Percentiles rank a stretch among this genome's conserved stretches.
phyloP scores from a whole-genome alignment of 2,888 invertebrate genomes.

The Julus scandinavius region DNA sequence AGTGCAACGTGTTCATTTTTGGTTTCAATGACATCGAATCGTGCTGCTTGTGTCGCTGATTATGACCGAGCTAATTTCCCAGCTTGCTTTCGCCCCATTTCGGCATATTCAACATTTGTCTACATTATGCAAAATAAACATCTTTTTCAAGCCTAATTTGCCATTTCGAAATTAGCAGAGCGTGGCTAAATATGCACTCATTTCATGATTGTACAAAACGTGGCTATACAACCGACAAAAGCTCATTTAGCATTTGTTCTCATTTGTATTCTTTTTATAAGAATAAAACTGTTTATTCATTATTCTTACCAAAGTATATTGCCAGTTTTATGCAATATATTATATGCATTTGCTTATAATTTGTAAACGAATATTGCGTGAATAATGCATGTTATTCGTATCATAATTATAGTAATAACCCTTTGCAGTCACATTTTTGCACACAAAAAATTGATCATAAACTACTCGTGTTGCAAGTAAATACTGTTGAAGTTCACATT shows the following conservation, averaged over 20 bases:
- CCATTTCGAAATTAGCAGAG: constrained; percentile 20
- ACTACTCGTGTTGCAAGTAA: no score
- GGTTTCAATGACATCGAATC: constrained; percentile 36
- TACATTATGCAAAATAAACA: constrained; percentile 40
- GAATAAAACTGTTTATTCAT: background rate
- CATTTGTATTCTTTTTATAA: background rate
- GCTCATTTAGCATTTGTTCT: constrained; percentile 5
- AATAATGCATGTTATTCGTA: background rate
- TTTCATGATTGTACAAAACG: background rate
- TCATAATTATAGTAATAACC: background rate
- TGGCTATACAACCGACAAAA: background rate
- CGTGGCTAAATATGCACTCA: constrained; percentile 22
- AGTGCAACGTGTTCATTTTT: constrained; percentile 23
- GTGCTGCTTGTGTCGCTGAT: constrained; percentile 22
- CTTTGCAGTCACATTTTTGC: no score
- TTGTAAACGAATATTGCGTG: background rate
- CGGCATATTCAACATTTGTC: constrained; percentile 17
- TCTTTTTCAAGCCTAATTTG: constrained; percentile 31
- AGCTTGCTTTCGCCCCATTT: background rate
- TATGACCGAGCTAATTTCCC: constrained; percentile 28
- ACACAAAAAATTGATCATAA: no score
- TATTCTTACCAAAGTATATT: background rate
- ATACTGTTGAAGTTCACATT: no score
- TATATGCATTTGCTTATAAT: background rate
- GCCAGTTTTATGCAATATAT: background rate